These are phyloP conservation scores for Ephestia elutella DNA, from an alignment of 1,140 invertebrate species.

Conservation along the genomic window DNA sequence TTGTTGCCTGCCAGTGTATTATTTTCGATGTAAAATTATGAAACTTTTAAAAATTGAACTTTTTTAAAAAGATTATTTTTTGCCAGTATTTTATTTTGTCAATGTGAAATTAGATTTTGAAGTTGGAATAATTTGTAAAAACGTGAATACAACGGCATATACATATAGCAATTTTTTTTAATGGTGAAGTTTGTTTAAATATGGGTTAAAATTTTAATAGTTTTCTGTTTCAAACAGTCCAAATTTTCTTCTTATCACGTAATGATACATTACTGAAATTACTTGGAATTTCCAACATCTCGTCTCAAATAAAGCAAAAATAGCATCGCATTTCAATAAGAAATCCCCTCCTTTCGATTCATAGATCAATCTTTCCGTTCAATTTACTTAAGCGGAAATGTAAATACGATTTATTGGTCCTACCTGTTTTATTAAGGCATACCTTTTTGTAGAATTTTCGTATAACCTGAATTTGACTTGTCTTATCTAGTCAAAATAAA, in stretches of 20 bases:
- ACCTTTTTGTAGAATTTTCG: background rate
- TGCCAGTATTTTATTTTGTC: background rate
- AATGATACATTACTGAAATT: too few relatives aligned
- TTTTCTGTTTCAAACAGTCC: too few relatives aligned
- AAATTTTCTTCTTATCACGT: too few relatives aligned
- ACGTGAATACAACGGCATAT: too few relatives aligned
- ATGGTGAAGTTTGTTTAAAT: too few relatives aligned
- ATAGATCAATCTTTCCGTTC: constrained; percentile 20
- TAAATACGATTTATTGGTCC: constrained; percentile 19
- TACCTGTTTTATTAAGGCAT: constrained; percentile 17
- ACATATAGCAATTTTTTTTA: too few relatives aligned
- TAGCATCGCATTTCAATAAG: constrained; percentile 14
- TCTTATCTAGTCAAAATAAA: background rate
- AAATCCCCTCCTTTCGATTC: constrained; percentile 11
- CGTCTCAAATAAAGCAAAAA: constrained; percentile 9
- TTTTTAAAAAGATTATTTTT: background rate
- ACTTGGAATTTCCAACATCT: background rate
- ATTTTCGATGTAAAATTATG: background rate
- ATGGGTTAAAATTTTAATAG: too few relatives aligned
- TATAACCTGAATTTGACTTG: background rate
- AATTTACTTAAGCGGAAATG: constrained; percentile 19
- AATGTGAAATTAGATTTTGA: too few relatives aligned
- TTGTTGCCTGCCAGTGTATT: background rate
- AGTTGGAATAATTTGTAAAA: too few relatives aligned
- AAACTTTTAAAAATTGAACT: background rate